Base-by-base conservation (phyloP, 2,888 invertebrate genomes). In the Harmothoe impar region DNA sequence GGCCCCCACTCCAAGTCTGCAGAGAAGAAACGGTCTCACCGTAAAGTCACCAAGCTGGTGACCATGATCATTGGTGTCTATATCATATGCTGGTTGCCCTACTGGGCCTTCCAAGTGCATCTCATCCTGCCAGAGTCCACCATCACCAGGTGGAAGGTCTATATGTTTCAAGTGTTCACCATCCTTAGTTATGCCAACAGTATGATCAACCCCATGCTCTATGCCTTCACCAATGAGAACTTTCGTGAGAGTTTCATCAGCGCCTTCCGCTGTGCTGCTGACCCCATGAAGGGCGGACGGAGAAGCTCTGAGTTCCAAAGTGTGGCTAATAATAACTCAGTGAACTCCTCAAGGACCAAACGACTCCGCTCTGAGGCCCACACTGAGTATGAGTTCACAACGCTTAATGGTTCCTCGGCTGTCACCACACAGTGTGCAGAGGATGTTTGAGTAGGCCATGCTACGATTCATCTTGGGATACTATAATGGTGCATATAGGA, bases 151-250 rank as follows among this genome's bases (percentile, higher is more conserved):
- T 91, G 91, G 91, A 52, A 90, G 78, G 25, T 92, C 51, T 72
- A 88, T 91, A 56, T 92, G 56, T 92, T 91, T 88, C 89, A 91
- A 72, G 88, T 91, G 10, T 92, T 92, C 88, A 93, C 92, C 29
- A 43, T 93, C n/a, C 91, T 93, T 52, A 91, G 90, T 52, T 93
- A 93, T 86, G 92, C 93, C 43, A 93, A 93, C 89, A 91, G 54
- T n/a, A 90, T 91, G 92, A 77, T 93, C 88, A 93, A 93, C 91
- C 93, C 93, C 1, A 52, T 92, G 43, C 92, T 93, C 31, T 93
- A 93, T 91, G 93, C 92, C 68, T 93, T 93, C 91, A 93, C 93
- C 77, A 93, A 93, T 62, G 91, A 93, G 29, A 90, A 90, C 88
- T 93, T 93, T 88, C 81, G 92, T n/a, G 92, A 92, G 31, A 91